These are phyloP conservation scores for Lordiphosa mommai DNA, from an alignment of 1,140 invertebrate genomes.

Conservation along the genomic window DNA sequence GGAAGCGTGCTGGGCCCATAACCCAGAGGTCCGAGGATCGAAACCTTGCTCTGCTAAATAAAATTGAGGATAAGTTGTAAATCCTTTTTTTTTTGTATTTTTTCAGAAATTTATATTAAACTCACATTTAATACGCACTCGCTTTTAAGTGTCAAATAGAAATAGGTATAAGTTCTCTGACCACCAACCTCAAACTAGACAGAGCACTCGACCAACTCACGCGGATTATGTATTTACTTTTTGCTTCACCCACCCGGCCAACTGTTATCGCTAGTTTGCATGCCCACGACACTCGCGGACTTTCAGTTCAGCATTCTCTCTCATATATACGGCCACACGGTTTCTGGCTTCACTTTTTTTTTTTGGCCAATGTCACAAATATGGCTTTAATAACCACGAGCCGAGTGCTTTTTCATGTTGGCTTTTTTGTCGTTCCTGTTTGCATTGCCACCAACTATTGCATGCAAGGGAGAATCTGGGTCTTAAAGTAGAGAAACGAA, in stretches of 20 bases:
- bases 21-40: constrained; percentile 98
- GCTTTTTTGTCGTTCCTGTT: constrained; percentile 54
- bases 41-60: constrained; percentile 93
- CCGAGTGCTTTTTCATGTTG: constrained; percentile 51
- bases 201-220: constrained; percentile 23
- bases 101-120: background rate
- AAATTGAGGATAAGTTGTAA: background rate
- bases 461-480: constrained; percentile 1
- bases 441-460: constrained; percentile 24
- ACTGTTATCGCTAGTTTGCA: constrained; percentile 47
- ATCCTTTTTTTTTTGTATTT: background rate
- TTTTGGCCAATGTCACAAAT: constrained; percentile 51
- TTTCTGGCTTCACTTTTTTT: constrained; percentile 1
- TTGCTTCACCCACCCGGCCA: constrained; percentile 23
- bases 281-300: constrained; percentile 23
- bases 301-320: constrained; percentile 20
- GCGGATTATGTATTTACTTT: constrained; percentile 66
- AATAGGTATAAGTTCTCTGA: too few species aligned
- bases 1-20: constrained; percentile 99
- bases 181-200: constrained; percentile 2
- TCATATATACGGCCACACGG: constrained; percentile 20
- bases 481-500: constrained; percentile 11
- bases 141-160: too few species aligned
- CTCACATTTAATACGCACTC: background rate
- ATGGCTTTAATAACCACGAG: constrained; percentile 62